Evolutionary conservation across 2,797 vertebrate species (phyloP).

Genomic region (Enteromius afrohamiltoni): DNA sequence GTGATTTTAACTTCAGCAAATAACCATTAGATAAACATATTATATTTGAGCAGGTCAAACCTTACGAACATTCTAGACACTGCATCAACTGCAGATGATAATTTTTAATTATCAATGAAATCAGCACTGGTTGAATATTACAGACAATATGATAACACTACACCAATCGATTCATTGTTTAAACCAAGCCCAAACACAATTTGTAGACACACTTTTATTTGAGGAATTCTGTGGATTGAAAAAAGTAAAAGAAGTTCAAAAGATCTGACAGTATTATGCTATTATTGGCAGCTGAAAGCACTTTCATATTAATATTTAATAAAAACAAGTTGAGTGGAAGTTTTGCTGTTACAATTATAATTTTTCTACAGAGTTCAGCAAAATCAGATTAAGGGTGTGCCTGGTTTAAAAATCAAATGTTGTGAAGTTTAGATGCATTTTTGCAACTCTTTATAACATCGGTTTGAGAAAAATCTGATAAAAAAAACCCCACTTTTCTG

Average conservation of each 20-base stretch:
- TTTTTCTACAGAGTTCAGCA: not conserved
- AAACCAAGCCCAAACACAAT: not conserved
- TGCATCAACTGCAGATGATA: not conserved
- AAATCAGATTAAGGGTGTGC: not conserved
- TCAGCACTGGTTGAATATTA: not conserved
- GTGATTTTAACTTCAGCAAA: slow-evolving; percentile 66
- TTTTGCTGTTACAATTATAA: not conserved
- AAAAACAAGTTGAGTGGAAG: not conserved
- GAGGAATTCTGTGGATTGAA: not conserved
- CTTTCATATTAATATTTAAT: slow-evolving; percentile 7
- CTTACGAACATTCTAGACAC: not conserved
- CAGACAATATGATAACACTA: not conserved
- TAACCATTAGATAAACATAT: slow-evolving; percentile 53
- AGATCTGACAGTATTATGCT: not conserved
- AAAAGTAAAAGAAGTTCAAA: not conserved
- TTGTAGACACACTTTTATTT: not conserved
- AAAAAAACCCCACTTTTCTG: not conserved
- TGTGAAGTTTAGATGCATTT: not conserved
- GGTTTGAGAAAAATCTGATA: not conserved
- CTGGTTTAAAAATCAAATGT: not conserved
- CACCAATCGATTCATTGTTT: not conserved
- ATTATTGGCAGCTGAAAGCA: slow-evolving; percentile 2
- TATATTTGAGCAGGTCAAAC: slow-evolving; percentile 14
- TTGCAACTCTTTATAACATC: not conserved
- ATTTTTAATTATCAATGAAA: not conserved